Evolutionary conservation across 2,797 vertebrate species (phyloP).

Genomic region (Poecilia velifera): DNA sequence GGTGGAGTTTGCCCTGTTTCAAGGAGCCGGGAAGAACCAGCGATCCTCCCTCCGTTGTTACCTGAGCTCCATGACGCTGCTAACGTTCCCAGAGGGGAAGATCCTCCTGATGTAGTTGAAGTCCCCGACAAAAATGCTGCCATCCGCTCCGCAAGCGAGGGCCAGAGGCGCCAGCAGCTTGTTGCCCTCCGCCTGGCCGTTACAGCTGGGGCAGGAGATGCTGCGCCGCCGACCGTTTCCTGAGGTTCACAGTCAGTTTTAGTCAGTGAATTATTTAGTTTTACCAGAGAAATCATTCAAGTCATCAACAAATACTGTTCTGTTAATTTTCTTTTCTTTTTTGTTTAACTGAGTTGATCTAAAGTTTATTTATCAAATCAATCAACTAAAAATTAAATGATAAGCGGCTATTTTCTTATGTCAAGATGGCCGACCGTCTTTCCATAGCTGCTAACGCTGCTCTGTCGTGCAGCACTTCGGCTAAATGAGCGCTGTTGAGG

Average conservation of each 20-base stretch:
- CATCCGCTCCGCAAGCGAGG: conserved; percentile 93
- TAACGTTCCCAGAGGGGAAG: conserved; percentile 96
- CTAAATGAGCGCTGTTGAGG: too few species aligned
- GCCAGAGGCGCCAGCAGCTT: conserved; percentile 95
- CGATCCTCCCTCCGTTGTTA: conserved; percentile 60
- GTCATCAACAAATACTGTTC: not conserved
- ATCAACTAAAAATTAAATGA: too few species aligned
- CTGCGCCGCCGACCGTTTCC: conserved; percentile 93
- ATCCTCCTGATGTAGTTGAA: conserved; percentile 98
- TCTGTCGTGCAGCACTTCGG: too few species aligned
- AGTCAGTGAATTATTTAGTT: not conserved
- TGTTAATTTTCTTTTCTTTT: not conserved
- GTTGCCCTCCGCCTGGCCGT: conserved; percentile 97
- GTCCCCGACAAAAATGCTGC: conserved; percentile 95
- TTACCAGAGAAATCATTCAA: not conserved
- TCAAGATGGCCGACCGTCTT: too few species aligned
- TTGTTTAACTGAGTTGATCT: too few species aligned
- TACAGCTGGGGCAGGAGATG: conserved; percentile 97
- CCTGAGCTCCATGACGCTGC: conserved; percentile 97
- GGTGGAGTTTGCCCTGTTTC: not conserved
- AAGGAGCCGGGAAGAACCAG: not conserved
- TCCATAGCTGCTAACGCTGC: too few species aligned
- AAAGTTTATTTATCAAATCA: too few species aligned
- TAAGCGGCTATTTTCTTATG: too few species aligned
- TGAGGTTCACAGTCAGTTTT: conserved; percentile 19